Base-by-base conservation (phyloP, 2,888 invertebrate species). In the Trachelus tabidus region DNA sequence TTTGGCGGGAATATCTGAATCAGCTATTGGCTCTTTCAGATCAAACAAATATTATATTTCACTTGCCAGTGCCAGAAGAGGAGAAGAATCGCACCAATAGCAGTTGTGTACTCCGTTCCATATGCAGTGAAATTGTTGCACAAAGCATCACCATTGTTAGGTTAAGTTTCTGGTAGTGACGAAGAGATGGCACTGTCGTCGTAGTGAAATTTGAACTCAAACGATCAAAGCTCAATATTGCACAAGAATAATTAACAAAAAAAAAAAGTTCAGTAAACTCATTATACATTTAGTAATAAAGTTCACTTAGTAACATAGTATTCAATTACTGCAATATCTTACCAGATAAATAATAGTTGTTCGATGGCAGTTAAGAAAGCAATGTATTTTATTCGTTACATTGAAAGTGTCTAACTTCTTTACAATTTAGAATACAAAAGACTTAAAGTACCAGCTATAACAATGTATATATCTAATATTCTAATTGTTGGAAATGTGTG, bases 1-100 rank as follows among this genome's bases (percentile, higher is more conserved):
- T 71, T 71, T 71, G 71, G 71, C 71, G 71, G 71, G 71, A 71
- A 71, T 56, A 56, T 56, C 56, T 56, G 56, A 56, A 56, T 23
- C 56, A 56, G 23, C 56, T 56, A 56, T 56, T 56, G 56, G 56
- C 9, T 56, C 56, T 56, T 23, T 23, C 9, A 23, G 23, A 56
- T 23, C 56, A 56, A 23, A 56, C 23, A 56, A 56, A 56, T 56
- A 56, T 56, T 56, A 3, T 23, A 23, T 56, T 56, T 56, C 56
- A 23, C 56, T 23, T 56, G 6, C 9, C 56, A 56, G 56, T 56
- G 9, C 56, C 56, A 56, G 23, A 6, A 56, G 56, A 56, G 23
- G 23, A 6, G 2, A 23, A 56, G 23, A 56, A 56, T 56, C 56
- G 15, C 15, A 56, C 56, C 56, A 56, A 56, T 56, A 9, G 56